phyloP scores from a whole-genome alignment of 2,113 vertebrate species.

The Rhinoptilus africanus region DNA sequence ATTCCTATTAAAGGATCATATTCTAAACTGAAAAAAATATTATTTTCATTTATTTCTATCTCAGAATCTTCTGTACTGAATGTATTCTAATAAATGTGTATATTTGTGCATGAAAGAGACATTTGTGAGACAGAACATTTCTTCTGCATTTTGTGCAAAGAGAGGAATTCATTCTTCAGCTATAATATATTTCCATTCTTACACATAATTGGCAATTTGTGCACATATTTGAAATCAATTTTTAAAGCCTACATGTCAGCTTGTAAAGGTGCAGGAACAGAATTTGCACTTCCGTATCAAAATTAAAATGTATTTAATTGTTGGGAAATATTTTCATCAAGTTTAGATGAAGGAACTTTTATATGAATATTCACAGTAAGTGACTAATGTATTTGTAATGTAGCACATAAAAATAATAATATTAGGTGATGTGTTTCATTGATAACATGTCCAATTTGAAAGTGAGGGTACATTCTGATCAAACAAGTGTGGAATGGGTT shows the following conservation, averaged over 20 bases:
- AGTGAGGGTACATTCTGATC: neutral
- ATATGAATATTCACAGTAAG: neutral
- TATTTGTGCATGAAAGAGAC: neutral
- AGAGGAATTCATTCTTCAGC: neutral
- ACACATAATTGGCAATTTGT: constrained; percentile 1
- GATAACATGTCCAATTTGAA: neutral
- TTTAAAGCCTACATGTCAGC: neutral
- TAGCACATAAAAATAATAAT: neutral
- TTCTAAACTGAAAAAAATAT: neutral
- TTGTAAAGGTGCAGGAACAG: neutral
- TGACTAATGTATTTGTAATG: neutral
- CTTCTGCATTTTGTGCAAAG: neutral
- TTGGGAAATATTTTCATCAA: neutral
- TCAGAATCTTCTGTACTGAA: neutral
- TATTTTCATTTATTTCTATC: constrained; percentile 3
- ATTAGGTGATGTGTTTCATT: neutral
- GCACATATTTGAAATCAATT: constrained; percentile 23
- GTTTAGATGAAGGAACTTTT: neutral
- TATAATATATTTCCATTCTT: constrained; percentile 4
- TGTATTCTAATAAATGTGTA: neutral
- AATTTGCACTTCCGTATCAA: neutral
- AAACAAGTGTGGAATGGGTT: neutral
- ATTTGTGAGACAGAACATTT: neutral
- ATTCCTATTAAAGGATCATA: neutral
- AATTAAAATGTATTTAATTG: neutral